These are phyloP conservation scores for Lycia hirtaria DNA, from an alignment of 2,888 invertebrate species.

Conservation along the genomic window DNA sequence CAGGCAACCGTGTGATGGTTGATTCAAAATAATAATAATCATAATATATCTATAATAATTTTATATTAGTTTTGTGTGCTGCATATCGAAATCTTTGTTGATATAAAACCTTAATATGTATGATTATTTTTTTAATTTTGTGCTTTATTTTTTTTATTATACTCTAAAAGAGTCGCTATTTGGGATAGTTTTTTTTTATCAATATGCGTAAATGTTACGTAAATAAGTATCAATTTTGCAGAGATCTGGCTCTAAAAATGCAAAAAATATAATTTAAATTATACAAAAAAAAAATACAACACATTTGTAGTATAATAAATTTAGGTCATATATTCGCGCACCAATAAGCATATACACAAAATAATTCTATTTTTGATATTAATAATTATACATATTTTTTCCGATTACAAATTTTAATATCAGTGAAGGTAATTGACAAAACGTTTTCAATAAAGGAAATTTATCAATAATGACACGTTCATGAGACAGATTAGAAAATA, in stretches of 20 bases:
- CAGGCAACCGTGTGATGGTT: constrained; percentile 62
- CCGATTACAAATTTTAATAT: constrained; percentile 54
- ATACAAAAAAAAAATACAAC: constrained; percentile 49
- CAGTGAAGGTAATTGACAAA: constrained; percentile 61
- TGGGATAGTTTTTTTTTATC: constrained; percentile 33
- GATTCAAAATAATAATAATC: constrained; percentile 45
- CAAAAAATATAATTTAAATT: constrained; percentile 35
- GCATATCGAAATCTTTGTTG: constrained; percentile 73
- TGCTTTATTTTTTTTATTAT: constrained; percentile 57
- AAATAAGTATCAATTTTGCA: constrained; percentile 44
- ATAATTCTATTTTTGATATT: constrained; percentile 44
- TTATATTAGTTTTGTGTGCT: constrained; percentile 70
- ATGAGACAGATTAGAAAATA: too few relatives aligned
- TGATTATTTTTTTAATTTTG: constrained; percentile 63
- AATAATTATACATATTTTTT: constrained; percentile 60
- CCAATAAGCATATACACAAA: constrained; percentile 45
- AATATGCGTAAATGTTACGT: constrained; percentile 22
- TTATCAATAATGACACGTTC: too few relatives aligned
- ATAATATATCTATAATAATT: constrained; percentile 41
- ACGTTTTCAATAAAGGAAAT: constrained; percentile 53
- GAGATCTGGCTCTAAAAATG: constrained; percentile 60
- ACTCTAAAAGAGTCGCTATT: constrained; percentile 58
- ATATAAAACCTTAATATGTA: constrained; percentile 68
- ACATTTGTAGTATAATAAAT: too few relatives aligned
- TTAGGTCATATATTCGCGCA: constrained; percentile 56